Evolutionary conservation across 2,113 vertebrate genomes (phyloP).

Genomic region (Progne subis): DNA sequence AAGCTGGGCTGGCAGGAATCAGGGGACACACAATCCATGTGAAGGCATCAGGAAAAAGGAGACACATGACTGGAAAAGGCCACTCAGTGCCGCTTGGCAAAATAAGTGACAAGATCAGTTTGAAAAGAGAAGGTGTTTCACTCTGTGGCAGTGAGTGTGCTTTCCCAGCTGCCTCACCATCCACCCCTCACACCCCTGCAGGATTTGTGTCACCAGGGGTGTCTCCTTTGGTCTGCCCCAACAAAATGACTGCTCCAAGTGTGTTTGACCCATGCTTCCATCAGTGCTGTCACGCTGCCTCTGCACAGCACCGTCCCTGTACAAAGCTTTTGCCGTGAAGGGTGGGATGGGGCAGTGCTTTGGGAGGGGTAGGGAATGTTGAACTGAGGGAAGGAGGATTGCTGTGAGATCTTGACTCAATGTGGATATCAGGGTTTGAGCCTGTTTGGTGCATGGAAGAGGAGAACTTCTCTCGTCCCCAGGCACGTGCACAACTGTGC

Average conservation of each 20-base stretch:
- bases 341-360: fast-evolving
- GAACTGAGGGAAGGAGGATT: not conserved
- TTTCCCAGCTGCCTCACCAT: not conserved
- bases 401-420: not conserved
- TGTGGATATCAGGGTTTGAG: not conserved
- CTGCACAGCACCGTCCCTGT: fast-evolving
- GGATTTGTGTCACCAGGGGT: not conserved
- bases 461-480: not conserved
- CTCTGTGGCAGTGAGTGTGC: not conserved
- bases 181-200: fast-evolving
- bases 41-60: not conserved
- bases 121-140: not conserved
- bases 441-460: not conserved
- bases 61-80: not conserved
- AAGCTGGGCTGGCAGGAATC: not conserved
- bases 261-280: not conserved
- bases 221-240: not conserved
- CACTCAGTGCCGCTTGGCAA: not conserved
- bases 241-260: fast-evolving
- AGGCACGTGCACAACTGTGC: not conserved
- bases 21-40: not conserved
- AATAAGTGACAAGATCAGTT: not conserved
- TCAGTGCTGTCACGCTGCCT: fast-evolving
- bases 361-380: not conserved
- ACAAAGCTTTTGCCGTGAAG: not conserved